Evolutionary conservation across 2,888 invertebrate genomes (phyloP).

Genomic region (Rhamphomyia laevipes): DNA sequence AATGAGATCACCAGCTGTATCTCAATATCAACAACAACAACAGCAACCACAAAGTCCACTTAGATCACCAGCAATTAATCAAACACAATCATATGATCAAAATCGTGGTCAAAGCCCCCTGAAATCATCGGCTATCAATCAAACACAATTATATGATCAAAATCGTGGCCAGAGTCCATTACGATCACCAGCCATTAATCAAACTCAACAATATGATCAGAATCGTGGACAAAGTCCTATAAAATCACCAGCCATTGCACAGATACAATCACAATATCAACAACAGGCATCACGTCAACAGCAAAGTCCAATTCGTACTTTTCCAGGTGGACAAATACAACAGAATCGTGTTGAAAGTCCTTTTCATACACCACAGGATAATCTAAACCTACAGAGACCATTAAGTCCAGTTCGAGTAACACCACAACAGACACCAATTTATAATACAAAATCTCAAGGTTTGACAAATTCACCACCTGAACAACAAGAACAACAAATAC

Average conservation of each 20-base stretch:
- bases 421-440: constrained; percentile 11
- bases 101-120: constrained; percentile 10
- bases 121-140: neutral
- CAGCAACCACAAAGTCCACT: constrained; percentile 9
- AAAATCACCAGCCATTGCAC: neutral
- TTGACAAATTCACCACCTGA: constrained; percentile 10
- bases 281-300: neutral
- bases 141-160: neutral
- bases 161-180: constrained; percentile 14
- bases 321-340: constrained; percentile 26
- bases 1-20: neutral
- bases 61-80: constrained; percentile 2
- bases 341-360: constrained; percentile 32
- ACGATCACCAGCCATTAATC: constrained; percentile 2
- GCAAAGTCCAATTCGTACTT: constrained; percentile 5
- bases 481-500: constrained; percentile 16
- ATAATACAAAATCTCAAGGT: constrained; percentile 7
- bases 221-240: constrained; percentile 11
- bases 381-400: constrained; percentile 19
- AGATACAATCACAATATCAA: constrained; percentile 15
- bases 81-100: neutral
- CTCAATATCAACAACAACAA: constrained; percentile 16
- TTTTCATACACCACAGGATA: constrained; percentile 28
- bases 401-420: constrained; percentile 31
- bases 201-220: neutral